Evolutionary conservation across 2,888 invertebrate genomes (phyloP), one percentile per base, ranked within the genome.

Genomic region (Lasioglossum lativentre): DNA sequence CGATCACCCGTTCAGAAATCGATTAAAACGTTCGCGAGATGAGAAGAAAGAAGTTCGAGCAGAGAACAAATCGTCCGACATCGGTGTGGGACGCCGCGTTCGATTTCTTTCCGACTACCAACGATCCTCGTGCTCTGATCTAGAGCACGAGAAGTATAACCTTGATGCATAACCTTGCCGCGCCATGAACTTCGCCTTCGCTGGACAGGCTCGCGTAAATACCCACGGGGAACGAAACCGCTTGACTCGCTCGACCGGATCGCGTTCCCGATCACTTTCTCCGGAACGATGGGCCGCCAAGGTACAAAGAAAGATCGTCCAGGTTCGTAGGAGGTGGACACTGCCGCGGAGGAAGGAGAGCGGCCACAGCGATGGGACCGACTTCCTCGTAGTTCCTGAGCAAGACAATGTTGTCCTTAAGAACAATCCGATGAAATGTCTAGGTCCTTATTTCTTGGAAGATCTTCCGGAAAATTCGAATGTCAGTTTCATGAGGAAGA

Each of bases 231-330:
- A 77, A 80, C 82, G 85, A 83, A 88, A 77, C 71, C 83, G 87
- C 80, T 75, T 38, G 85, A 70, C 82, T 79, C 72, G 87, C 82
- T 82, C 88, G 87, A 88, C 89, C 88, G 87, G 89, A 86, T 91
- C 87, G 80, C 80, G 89, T 88, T 89, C 91, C 89, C 93, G 93
- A 94, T 95, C 93, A 95, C 95, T 95, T 95, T 95, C 95, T 94
- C 95, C 93, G 76, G 84, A 86, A 75, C 87, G 90, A 89, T 89
- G 85, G 89, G 82, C 83, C 80, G 72, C 78, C 80, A 81, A 77
- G 84, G 78, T 71, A 80, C 74, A 78, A 86, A 80, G 73, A 78
- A 81, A 71, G 87, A 87, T 89, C 85, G 80, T 68, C 52, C 78
- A 66, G 66, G 75, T 12, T 71, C 47, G 71, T 72, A 70, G 79